Conservation (phyloP, 2,113 vertebrate genomes). For the Cyrtonyx montezumae region DNA sequence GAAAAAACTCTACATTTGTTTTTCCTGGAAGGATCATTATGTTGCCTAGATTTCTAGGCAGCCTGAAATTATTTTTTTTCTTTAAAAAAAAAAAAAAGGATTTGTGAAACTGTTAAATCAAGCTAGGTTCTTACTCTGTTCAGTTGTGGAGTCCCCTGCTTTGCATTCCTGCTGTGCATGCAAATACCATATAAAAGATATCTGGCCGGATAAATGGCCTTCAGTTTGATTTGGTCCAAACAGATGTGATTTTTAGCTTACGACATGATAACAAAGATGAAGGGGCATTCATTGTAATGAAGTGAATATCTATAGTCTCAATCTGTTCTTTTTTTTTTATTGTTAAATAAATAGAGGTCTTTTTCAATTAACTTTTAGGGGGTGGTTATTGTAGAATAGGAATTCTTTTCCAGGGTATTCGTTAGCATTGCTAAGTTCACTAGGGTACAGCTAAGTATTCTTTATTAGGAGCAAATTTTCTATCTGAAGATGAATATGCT, state of each 20-base stretch:
- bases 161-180: not conserved
- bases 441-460: not conserved
- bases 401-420: not conserved
- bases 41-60: not conserved
- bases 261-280: not conserved
- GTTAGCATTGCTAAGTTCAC: not conserved
- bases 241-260: not conserved
- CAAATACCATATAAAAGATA: not conserved
- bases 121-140: not conserved
- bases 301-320: not conserved
- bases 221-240: not conserved
- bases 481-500: constrained; percentile 16
- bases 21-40: not conserved
- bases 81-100: not conserved
- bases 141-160: not conserved
- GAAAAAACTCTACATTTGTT: not conserved
- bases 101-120: not conserved
- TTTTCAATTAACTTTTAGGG: not conserved
- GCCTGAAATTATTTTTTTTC: not conserved
- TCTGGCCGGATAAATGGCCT: not conserved
- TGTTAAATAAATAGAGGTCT: not conserved
- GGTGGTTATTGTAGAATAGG: not conserved
- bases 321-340: too few species aligned
- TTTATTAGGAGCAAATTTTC: constrained; percentile 6
- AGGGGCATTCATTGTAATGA: not conserved